Percentiles rank a stretch among this genome's conserved stretches.
phyloP scores from a whole-genome alignment of 2,113 vertebrate genomes.

The Serilophus lunatus region DNA sequence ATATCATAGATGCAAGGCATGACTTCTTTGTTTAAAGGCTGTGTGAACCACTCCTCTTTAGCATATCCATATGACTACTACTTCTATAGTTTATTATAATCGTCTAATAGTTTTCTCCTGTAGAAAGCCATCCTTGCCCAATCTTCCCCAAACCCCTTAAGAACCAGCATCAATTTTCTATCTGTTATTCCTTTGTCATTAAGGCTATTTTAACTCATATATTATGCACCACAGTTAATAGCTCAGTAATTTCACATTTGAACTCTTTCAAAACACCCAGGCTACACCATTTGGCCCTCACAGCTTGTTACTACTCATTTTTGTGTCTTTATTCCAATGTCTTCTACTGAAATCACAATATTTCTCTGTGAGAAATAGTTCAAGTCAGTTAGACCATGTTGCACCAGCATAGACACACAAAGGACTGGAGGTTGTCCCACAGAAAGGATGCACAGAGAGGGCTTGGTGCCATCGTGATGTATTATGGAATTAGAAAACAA shows the following conservation, averaged over 20 bases:
- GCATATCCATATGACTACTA: neutral
- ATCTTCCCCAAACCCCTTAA: neutral
- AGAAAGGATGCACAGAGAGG: neutral
- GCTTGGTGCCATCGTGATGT: neutral
- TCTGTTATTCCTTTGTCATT: neutral
- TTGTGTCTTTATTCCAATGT: neutral
- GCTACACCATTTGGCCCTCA: neutral
- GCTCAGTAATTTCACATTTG: neutral
- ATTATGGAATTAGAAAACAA: neutral
- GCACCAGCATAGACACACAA: fast-evolving
- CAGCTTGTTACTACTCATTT: neutral
- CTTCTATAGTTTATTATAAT: neutral
- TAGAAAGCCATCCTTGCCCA: neutral
- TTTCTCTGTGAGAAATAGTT: neutral
- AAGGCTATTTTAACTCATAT: neutral
- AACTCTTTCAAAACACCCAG: neutral
- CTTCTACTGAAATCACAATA: neutral
- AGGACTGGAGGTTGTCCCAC: neutral
- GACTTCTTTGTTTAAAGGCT: neutral
- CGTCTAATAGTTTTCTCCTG: neutral
- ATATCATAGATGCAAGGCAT: neutral
- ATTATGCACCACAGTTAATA: neutral
- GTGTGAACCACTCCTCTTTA: neutral
- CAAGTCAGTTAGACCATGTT: fast-evolving
- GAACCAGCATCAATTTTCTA: neutral